These are phyloP conservation scores for Pseudanteris insignis DNA, from an alignment of 2,888 invertebrate genomes.

Conservation along the genomic window DNA sequence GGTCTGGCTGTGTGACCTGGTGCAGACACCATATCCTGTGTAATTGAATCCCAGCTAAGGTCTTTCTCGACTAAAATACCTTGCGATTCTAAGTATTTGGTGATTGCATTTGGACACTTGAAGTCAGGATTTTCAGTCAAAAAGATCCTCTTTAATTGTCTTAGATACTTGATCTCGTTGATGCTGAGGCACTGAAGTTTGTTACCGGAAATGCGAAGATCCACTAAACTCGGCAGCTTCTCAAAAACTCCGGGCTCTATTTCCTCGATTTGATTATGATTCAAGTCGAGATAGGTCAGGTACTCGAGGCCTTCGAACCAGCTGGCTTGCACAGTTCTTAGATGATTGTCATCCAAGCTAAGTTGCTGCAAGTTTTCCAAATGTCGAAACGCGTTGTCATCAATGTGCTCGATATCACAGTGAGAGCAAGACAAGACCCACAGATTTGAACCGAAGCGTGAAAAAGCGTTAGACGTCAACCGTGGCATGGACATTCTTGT, in stretches of 20 bases:
- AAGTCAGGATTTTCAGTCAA: conserved; percentile 57
- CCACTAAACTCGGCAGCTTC: conserved; percentile 54
- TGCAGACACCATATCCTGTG: conserved; percentile 47
- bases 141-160: conserved; percentile 52
- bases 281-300: conserved; percentile 59
- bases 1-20: background rate
- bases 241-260: conserved; percentile 57
- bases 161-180: conserved; percentile 50
- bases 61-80: conserved; percentile 54
- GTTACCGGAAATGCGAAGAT: conserved; percentile 61
- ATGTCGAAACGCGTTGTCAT: conserved; percentile 53
- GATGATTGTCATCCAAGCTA: conserved; percentile 55
- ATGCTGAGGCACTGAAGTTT: conserved; percentile 57
- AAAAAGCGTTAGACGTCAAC: conserved; percentile 52
- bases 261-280: conserved; percentile 55
- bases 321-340: conserved; percentile 49
- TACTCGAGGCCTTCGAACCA: conserved; percentile 56
- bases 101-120: conserved; percentile 56
- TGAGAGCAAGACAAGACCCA: conserved; percentile 57
- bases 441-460: conserved; percentile 54
- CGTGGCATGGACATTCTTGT: conserved; percentile 50
- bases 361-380: conserved; percentile 58
- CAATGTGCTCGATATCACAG: conserved; percentile 57
- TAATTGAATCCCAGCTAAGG: conserved; percentile 51
- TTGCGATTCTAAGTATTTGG: conserved; percentile 49